Evolutionary conservation across 2,113 vertebrate species (phyloP), one percentile per base, ranked within the genome.

Genomic region (Rhea americana): DNA sequence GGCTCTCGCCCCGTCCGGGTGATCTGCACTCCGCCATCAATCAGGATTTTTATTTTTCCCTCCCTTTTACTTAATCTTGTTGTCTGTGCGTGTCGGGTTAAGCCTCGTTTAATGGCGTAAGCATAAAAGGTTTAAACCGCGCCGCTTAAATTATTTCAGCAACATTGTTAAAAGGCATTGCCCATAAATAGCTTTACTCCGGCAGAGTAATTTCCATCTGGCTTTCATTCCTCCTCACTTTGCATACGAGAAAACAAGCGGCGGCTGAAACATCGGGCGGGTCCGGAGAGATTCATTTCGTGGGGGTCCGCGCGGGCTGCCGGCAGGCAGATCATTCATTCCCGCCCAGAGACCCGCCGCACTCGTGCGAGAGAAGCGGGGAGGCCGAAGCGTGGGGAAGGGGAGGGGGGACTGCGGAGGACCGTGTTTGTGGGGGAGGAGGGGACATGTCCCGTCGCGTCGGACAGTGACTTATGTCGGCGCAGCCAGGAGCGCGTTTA

Each of bases 111-210:
- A 85, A 41, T n/a, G 48, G 17, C 90, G 43, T 32, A 85, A 89
- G 41, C 32, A 48, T 79, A 22, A 75, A 91, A 91, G 5, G 30
- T 75, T 91, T 93, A 89, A 82, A 70, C 8, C 24, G 51, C 51
- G 26, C 66, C 43, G 17, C 88, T 91, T 85, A 68, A 85, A 79
- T 65, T 45, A 78, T 93, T 95, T 95, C 58, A 68, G 48, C 62
- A 76, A 16, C 61, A 6, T 25, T 11, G 19, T 81, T 89, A 75
- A 91, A 96, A 94, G 25, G 43, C 84, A 39, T 68, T 1, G 39
- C 37, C n/a, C 39, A 3, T 55, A 63, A 70, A 51, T 17, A 87
- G n/a, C 50, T 95, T 71, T 71, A 53, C 45, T 26, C 51, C 1
- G 2, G 3, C 63, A 18, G 70, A 32, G 19, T n/a, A 22, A 50